Evolutionary conservation across 2,113 vertebrate genomes (phyloP), one percentile per base, ranked within the genome.

Genomic region (Pedionomus torquatus): DNA sequence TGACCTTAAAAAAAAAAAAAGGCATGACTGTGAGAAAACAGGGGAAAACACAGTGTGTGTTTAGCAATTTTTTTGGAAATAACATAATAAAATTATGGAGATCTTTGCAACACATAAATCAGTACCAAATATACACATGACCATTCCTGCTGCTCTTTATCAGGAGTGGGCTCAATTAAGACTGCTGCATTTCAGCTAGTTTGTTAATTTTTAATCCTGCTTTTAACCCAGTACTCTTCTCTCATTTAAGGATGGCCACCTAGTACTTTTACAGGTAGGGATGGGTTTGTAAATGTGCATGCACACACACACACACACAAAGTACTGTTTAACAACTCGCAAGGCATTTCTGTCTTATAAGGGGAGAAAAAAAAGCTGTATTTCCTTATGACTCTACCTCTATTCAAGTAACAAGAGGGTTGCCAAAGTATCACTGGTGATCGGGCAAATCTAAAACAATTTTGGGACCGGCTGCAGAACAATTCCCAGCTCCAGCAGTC

Each of bases 401-500:
- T 46, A 3, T 6, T n/a, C 9, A 14, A 33, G 12, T 11, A 57
- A 41, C 13, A 33, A 24, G 17, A 49, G 6, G 4, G 21, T 24
- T 78, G 39, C 52, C 2, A 2, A 60, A 11, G 18, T 8, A 24
- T 4, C 35, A 26, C 31, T 23, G 10, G 21, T 17, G 23, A 55
- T 33, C 46, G 15, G 25, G 51, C n/a, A 57, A 23, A 76, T 2
- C 8, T 35, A 8, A 60, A 46, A 6, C 0, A 1, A 41, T 10
- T 35, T 19, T 72, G 44, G 31, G 46, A 25, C 39, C 10, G 16
- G 15, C 37, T 65, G 31, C 60, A 89, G 72, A 49, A 25, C 0
- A 1, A 52, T 1, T 80, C 46, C 41, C 68, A 15, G 4, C 8
- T 20, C 31, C 19, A 3, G 0, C 13, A 24, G 30, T 10, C 44